Conservation (phyloP, 2,113 vertebrate species). For the Antennarius striatus region DNA sequence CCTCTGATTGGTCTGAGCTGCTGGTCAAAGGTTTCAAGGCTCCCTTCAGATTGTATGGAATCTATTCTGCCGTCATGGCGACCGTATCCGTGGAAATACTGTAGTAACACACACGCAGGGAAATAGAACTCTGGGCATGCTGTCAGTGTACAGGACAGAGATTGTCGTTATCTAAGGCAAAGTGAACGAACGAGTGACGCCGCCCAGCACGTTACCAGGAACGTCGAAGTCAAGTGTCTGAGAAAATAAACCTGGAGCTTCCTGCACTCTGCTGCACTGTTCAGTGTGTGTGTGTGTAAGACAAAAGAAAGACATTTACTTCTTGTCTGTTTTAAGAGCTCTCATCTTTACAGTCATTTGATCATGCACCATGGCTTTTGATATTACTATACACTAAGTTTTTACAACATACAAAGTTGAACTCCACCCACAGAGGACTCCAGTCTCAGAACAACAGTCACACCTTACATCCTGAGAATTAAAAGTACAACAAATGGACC, state of each 20-base stretch:
- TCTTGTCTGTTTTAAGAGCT: slow-evolving; percentile 22
- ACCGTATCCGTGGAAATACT: slow-evolving; percentile 51
- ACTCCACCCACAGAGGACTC: slow-evolving; percentile 82
- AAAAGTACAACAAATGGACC: slow-evolving; percentile 60
- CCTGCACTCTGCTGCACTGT: slow-evolving; percentile 15
- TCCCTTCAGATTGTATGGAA: slow-evolving; percentile 61
- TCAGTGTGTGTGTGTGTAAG: slow-evolving; percentile 6
- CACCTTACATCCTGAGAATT: slow-evolving; percentile 89
- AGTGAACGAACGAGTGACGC: slow-evolving; percentile 63
- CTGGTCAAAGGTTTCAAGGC: slow-evolving; percentile 53
- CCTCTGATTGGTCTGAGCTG: slow-evolving; percentile 74
- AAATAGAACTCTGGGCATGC: slow-evolving; percentile 65
- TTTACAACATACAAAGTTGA: slow-evolving; percentile 85
- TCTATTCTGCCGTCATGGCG: slow-evolving; percentile 48
- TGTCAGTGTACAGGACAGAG: slow-evolving; percentile 65
- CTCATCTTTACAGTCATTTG: slow-evolving; percentile 35
- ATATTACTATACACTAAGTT: slow-evolving; percentile 76
- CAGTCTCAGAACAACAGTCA: slow-evolving; percentile 82
- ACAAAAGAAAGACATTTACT: slow-evolving; percentile 33
- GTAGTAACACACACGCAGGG: slow-evolving; percentile 42
- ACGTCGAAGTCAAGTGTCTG: slow-evolving; percentile 46
- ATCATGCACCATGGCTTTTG: slow-evolving; percentile 80
- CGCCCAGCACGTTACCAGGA: slow-evolving; percentile 46
- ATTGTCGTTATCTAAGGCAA: slow-evolving; percentile 68
- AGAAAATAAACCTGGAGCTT: slow-evolving; percentile 34